Conservation (phyloP, 2,113 vertebrate species). For the Chascanopsetta lugubris region DNA sequence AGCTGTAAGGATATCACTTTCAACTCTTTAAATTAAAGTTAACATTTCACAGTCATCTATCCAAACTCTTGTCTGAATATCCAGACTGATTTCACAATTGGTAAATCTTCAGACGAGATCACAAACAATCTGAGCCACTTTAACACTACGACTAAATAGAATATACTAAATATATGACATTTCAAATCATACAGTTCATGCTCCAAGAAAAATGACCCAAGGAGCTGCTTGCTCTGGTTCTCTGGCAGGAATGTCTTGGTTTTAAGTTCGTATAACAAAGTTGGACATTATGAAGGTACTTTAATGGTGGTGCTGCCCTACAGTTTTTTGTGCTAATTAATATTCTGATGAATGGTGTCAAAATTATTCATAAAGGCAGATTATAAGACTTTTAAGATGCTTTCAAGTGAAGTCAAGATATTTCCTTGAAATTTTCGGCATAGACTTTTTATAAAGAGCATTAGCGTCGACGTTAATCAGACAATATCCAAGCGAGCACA, state of each 20-base stretch:
- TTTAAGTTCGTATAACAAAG: no score
- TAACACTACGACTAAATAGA: neutral
- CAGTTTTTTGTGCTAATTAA: neutral
- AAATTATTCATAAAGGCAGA: neutral
- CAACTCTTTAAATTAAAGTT: neutral
- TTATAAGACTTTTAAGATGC: no score
- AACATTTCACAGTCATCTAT: neutral
- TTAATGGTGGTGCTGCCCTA: neutral
- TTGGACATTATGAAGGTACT: neutral
- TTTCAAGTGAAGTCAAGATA: no score
- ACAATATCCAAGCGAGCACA: no score
- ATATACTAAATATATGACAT: neutral
- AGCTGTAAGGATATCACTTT: neutral
- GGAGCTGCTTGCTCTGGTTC: neutral
- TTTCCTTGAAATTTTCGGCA: no score
- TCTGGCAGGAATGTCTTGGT: neutral
- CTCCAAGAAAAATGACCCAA: neutral
- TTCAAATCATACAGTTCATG: neutral
- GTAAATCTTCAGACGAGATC: neutral
- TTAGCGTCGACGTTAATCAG: no score
- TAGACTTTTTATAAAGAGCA: no score
- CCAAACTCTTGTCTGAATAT: neutral
- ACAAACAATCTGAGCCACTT: neutral
- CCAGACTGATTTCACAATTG: neutral
- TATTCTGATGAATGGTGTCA: neutral